These are phyloP conservation scores for Misgurnus anguillicaudatus DNA, from an alignment of 2,113 vertebrate species.

Conservation along the genomic window DNA sequence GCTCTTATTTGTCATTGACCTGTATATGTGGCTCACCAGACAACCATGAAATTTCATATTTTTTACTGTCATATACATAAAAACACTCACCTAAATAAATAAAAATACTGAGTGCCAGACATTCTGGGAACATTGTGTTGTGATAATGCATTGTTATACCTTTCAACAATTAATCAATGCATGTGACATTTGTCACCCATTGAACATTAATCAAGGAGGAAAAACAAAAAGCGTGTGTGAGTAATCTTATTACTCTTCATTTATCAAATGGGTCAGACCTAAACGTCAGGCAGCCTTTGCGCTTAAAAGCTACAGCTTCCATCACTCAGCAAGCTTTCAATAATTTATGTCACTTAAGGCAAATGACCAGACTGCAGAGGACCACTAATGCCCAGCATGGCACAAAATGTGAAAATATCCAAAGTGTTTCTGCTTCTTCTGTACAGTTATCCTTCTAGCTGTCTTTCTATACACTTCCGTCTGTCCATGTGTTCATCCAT, in stretches of 20 bases:
- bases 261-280: constrained; percentile 52
- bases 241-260: constrained; percentile 64
- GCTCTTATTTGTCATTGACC: no score
- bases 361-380: constrained; percentile 43
- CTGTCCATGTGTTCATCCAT: constrained; percentile 1
- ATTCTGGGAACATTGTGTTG: constrained; percentile 29
- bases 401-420: not conserved
- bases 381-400: constrained; percentile 5
- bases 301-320: constrained; percentile 56
- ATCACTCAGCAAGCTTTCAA: constrained; percentile 58
- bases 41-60: not conserved
- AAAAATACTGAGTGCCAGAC: no score
- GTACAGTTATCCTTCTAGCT: not conserved
- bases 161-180: constrained; percentile 56
- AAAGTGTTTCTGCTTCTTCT: not conserved
- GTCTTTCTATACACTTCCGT: constrained; percentile 1
- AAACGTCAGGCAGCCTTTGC: constrained; percentile 37
- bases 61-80: not conserved
- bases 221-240: constrained; percentile 50
- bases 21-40: not conserved
- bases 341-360: constrained; percentile 64
- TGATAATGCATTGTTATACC: constrained; percentile 49
- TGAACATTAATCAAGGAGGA: constrained; percentile 61
- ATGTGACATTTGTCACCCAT: constrained; percentile 53
- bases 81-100: not conserved